Evolutionary conservation across 2,888 invertebrate genomes (phyloP), one percentile per base, ranked within the genome.

Genomic region (Tillus elongatus): DNA sequence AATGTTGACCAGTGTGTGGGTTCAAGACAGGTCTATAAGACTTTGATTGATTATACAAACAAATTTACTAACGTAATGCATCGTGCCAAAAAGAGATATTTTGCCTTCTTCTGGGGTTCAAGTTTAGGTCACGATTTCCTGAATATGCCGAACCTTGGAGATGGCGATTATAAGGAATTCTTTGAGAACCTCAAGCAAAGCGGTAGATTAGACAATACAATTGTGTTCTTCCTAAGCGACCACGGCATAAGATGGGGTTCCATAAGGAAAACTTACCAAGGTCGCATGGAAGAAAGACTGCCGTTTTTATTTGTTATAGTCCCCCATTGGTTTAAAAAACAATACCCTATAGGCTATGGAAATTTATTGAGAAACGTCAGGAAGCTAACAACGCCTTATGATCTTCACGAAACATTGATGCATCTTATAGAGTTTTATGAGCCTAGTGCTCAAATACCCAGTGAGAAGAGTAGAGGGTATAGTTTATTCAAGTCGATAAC

Each of bases 231-330:
- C 29, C 70, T 91, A 69, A 91, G 91, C 60, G 93, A 93, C 58
- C 93, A 93, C 56, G 93, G 93, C 0, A 78, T 90, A 40, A 69
- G 92, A 42, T 91, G 85, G 80, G 92, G 91, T 2, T 72, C 72
- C 4, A 88, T 90, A 49, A 72, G 90, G 6, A 70, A 73, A 47
- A 91, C 91, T 0, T 86, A 83, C 61, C 87, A 91, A 64, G 88
- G 88, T 2, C 72, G 80, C 56, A 71, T 92, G 56, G 93, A 95
- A 63, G 92, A 90, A 58, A 75, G 91, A 30, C 70, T 91, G 37
- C 93, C 95, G 0, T 78, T 90, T 45, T 69, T 89, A 16, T 79
- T 81, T 49, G 63, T 87, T 1, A 61, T 78, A 2, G 61, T 89
- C 40, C 93, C 93, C 0, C 60, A 70, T 9, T 80, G 81, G 71